phyloP scores from a whole-genome alignment of 2,888 invertebrate species.

The Antheraea yamamai region DNA sequence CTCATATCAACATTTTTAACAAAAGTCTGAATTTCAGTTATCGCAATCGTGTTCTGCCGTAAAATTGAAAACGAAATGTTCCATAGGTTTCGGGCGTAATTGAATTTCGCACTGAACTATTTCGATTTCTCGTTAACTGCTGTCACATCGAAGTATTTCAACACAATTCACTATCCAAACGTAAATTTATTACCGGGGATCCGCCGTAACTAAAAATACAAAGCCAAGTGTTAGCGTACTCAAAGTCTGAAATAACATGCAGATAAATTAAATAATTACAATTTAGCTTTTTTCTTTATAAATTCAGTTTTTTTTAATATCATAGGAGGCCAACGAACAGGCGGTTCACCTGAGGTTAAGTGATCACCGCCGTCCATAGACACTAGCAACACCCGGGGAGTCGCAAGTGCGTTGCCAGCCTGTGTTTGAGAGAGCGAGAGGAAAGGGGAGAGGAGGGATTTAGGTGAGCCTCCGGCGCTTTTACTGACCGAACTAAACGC shows the following conservation, averaged over 20 bases:
- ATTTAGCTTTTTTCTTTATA: too few species aligned
- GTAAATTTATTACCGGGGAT: constrained; percentile 50
- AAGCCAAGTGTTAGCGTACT: background rate
- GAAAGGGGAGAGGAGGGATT: too few species aligned
- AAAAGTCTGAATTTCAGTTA: background rate
- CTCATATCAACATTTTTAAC: background rate
- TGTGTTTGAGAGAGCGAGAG: too few species aligned
- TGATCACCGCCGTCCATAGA: too few species aligned
- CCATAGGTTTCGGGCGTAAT: constrained; percentile 38
- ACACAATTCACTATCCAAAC: constrained; percentile 40
- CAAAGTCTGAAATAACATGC: background rate
- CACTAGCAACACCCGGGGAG: too few species aligned
- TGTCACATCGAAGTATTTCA: constrained; percentile 50
- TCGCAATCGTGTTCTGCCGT: background rate
- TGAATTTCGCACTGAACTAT: constrained; percentile 45
- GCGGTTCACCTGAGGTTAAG: too few species aligned
- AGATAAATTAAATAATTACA: too few species aligned
- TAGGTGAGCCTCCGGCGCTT: too few species aligned
- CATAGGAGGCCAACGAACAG: too few species aligned
- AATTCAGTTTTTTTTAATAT: too few species aligned
- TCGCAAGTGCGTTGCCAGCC: too few species aligned
- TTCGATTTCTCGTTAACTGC: constrained; percentile 51
- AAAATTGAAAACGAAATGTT: constrained; percentile 40
- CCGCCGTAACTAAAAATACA: constrained; percentile 47
- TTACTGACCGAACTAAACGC: too few species aligned